Base-by-base conservation (phyloP, 2,888 invertebrate genomes). In the Netelia melanura region DNA sequence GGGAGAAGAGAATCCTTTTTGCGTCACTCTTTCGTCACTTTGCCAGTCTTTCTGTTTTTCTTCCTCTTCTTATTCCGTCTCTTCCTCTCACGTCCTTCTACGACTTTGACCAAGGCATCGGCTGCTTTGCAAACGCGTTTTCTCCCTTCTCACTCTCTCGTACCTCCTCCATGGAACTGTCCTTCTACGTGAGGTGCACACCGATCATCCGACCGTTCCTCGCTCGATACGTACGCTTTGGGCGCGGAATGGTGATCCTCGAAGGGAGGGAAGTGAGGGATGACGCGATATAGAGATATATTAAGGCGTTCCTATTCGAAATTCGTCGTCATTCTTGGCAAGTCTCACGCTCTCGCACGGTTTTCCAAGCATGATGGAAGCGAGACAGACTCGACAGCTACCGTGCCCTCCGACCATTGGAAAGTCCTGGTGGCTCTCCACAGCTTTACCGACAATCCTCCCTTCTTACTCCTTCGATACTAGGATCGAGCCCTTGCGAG, bases 181-280 rank as follows among this genome's bases (percentile, higher is more conserved):
- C 85, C 88, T 54, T 87, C 89, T 93, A 93, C 93, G 93, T 93
- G 93, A 93, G 91, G 89, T 90, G 93, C 90, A 93, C 92, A 88
- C 90, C 90, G 91, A 93, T 90, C 90, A 91, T 91, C 90, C 90
- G 92, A 90, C 91, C 92, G 90, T 92, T 92, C 91, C 89, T 91
- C 93, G 92, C 92, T 92, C 93, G 92, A 92, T 92, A 91, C 90
- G 90, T 91, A 91, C 90, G 92, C 91, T 90, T 87, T 88, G 89
- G 89, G 87, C 86, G 82, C 85, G 81, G 64, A 79, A 71, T 72
- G 68, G 44, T 64, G 62, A 56, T 30, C 70, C 64, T 21, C 6
- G 38, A 6, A 38, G 38, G 38, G 38, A 38, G 38, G 38, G 52
- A 67, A 48, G 8, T 48, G 43, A 38, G 65, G 52, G 14, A 58